phyloP scores from a whole-genome alignment of 1,140 invertebrate species.

The Trissolcus basalis region DNA sequence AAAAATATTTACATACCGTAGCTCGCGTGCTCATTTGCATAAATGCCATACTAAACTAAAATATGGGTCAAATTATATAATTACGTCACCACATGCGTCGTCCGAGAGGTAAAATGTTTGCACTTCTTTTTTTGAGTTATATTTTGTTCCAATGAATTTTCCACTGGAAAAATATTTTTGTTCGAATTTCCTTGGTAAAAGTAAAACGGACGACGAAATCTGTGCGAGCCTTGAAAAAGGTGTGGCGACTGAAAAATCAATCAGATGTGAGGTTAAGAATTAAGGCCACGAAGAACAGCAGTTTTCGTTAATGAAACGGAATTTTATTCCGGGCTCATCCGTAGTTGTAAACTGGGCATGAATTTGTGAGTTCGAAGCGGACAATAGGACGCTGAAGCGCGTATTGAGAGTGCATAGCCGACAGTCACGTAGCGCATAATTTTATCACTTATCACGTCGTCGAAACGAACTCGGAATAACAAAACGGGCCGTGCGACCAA shows the following conservation, averaged over 20 bases:
- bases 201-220: too few species aligned
- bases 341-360: slow-evolving; percentile 35
- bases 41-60: slow-evolving; percentile 16
- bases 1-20: slow-evolving; percentile 47
- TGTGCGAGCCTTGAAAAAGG: too few species aligned
- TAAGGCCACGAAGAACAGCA: background rate
- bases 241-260: too few species aligned
- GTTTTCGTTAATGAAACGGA: slow-evolving; percentile 34
- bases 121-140: background rate
- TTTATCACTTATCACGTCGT: slow-evolving; percentile 58
- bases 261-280: background rate
- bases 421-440: slow-evolving; percentile 57
- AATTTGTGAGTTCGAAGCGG: slow-evolving; percentile 42
- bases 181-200: too few species aligned
- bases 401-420: slow-evolving; percentile 17
- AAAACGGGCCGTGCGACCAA: slow-evolving; percentile 28
- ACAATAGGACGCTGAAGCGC: slow-evolving; percentile 29
- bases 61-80: slow-evolving; percentile 18
- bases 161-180: too few species aligned
- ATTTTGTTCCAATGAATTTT: too few species aligned
- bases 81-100: slow-evolving; percentile 4
- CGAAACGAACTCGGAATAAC: slow-evolving; percentile 49
- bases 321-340: slow-evolving; percentile 37
- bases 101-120: background rate
- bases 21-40: slow-evolving; percentile 31